A percentile compares a stretch with the other conserved stretches of the same genome.
These are phyloP conservation scores for Tetrax tetrax DNA, from an alignment of 2,113 vertebrate species.

Conservation along the genomic window DNA sequence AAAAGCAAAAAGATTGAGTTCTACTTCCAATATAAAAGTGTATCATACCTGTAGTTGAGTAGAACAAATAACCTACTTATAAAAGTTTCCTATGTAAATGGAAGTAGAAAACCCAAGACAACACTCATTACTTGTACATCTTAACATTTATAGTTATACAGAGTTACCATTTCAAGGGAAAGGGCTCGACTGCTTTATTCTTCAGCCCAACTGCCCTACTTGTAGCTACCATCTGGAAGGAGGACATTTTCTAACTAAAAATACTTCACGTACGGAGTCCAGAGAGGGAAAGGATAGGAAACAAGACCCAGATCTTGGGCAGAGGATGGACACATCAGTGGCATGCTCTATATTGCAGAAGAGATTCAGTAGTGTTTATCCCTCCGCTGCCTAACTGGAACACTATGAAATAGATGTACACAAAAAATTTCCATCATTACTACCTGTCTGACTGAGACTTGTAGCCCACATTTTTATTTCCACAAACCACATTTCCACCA, in stretches of 20 bases:
- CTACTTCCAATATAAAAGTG: not conserved
- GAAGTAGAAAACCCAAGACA: not conserved
- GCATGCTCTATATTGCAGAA: not conserved
- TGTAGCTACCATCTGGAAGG: not conserved
- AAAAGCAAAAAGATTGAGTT: not conserved
- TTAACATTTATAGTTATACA: not conserved
- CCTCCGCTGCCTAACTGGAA: not conserved
- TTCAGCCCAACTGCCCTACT: conserved; percentile 18
- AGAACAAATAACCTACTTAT: not conserved
- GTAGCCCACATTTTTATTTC: not conserved
- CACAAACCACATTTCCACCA: not conserved
- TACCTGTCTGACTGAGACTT: not conserved
- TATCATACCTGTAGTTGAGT: not conserved
- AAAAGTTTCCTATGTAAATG: not conserved
- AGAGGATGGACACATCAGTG: not conserved
- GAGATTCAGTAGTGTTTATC: not conserved
- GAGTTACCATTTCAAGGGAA: not conserved
- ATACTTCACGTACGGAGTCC: not conserved
- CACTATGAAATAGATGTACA: not conserved
- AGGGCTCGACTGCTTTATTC: not conserved
- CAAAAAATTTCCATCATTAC: not conserved
- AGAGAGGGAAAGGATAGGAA: not conserved
- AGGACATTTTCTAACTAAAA: conserved; percentile 1
- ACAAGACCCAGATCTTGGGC: not conserved
- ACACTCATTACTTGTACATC: not conserved